These are phyloP conservation scores for Cephus nigrinus DNA, from an alignment of 2,888 invertebrate genomes.

Conservation along the genomic window DNA sequence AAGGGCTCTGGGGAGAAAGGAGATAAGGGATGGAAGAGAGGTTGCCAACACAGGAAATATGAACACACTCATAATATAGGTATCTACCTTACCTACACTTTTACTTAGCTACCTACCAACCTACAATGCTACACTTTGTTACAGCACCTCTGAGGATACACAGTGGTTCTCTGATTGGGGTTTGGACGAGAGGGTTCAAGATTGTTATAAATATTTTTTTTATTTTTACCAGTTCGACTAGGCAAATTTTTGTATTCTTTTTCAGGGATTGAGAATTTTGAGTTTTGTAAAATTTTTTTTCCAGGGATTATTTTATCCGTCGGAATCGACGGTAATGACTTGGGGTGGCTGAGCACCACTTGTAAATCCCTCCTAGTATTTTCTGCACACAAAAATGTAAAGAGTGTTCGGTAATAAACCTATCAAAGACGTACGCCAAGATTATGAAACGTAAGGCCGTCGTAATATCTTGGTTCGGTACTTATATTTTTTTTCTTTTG, in stretches of 20 bases:
- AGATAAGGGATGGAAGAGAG: conserved; percentile 54
- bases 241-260: background rate
- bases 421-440: conserved; percentile 34
- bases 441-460: conserved; percentile 15
- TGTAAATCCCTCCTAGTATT: conserved; percentile 17
- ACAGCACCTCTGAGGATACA: conserved; percentile 3
- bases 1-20: conserved; percentile 54
- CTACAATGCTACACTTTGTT: conserved; percentile 30
- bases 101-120: conserved; percentile 18
- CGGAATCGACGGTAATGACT: background rate
- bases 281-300: background rate
- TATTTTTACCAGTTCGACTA: background rate
- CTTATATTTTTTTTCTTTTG: background rate
- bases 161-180: conserved; percentile 20
- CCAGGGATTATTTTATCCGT: background rate
- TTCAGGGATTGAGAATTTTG: background rate
- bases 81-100: conserved; percentile 25
- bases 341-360: background rate
- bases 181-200: background rate
- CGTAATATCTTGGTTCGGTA: conserved; percentile 12
- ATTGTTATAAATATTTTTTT: background rate
- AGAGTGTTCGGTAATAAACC: conserved; percentile 32
- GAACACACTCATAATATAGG: conserved; percentile 58
- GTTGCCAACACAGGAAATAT: conserved; percentile 53
- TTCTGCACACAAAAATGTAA: conserved; percentile 23